Base-by-base conservation (phyloP, 2,797 vertebrate genomes). In the Falco biarmicus region DNA sequence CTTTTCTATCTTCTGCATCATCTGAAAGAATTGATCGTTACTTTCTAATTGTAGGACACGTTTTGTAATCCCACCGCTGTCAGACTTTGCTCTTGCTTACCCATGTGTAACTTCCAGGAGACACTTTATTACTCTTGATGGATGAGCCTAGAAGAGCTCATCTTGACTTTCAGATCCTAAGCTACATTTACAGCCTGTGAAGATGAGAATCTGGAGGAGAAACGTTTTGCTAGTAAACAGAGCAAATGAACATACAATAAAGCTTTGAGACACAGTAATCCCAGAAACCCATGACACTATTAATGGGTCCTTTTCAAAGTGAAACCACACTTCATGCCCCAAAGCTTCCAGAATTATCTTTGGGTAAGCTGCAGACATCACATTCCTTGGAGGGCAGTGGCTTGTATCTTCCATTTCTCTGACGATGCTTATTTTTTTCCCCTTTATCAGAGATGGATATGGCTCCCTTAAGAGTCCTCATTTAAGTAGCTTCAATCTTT, bases 81-180 rank as follows among this genome's bases (percentile, higher is more conserved):
- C 90, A 94, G 82, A 48, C 51, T 60, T 24, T 89, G 84, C 92
- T 89, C 71, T 90, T 94, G 92, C 84, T 93, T 95, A 89, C 51
- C 81, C 92, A 91, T 80, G 71, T 95, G 86, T 93, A 94, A 91
- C 92, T 75, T 95, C 73, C 89, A 87, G 94, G 92, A 96, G 94
- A 83, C 94, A 92, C 81, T 93, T 95, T 96, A 95, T 97, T 95
- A 87, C 84, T 92, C 86, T 90, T 95, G 96, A 95, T 96, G 93
- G 89, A 96, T 96, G 90, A 95, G 84, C 84, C 79, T 94, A 76
- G 92, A 93, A 89, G 87, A 95, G 76, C 84, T 92, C 92, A 93
- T 96, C 92, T 88, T 92, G 84, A 84, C 90, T 96, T 95, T 95
- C 61, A 92, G 78, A 81, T 89, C 65, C 84, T 91, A 81, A 92